phyloP scores from a whole-genome alignment of 92 coral and sea anemone genomes.

The Palythoa heliodiscus region DNA sequence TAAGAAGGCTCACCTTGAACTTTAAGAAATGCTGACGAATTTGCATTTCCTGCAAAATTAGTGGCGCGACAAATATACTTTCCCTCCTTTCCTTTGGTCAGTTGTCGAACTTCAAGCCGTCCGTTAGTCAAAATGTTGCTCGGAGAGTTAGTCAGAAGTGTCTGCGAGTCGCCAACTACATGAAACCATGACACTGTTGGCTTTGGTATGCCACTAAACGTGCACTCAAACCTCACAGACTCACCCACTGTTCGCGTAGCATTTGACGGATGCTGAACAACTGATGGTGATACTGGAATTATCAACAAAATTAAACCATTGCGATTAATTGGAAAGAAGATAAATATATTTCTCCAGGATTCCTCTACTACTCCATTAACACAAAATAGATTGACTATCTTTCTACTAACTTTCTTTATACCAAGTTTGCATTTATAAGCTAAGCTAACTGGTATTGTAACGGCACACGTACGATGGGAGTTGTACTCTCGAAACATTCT shows the following conservation, averaged over 20 bases:
- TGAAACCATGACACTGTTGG: slow-evolving; percentile 81
- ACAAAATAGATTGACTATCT: no score
- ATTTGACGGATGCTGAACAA: slow-evolving; percentile 62
- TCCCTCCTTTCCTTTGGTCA: slow-evolving; percentile 73
- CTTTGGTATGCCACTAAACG: slow-evolving; percentile 77
- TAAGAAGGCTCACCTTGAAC: slow-evolving; percentile 69
- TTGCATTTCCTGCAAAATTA: slow-evolving; percentile 74
- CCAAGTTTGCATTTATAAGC: no score
- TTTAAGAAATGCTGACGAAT: slow-evolving; percentile 64
- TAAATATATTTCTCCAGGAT: no score
- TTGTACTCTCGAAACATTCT: no score
- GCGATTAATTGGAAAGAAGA: background rate
- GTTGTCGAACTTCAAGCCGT: slow-evolving; percentile 61
- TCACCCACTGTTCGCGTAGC: slow-evolving; percentile 76
- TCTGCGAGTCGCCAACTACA: slow-evolving; percentile 46
- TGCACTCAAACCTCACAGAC: slow-evolving; percentile 68
- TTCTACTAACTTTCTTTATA: no score
- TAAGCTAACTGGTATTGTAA: no score
- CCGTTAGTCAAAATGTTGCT: slow-evolving; percentile 60
- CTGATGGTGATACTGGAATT: slow-evolving; percentile 72
- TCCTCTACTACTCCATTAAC: no score
- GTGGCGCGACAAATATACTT: slow-evolving; percentile 69
- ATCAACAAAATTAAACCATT: background rate
- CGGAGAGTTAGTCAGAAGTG: slow-evolving; percentile 49
- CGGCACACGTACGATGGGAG: no score